phyloP scores from a whole-genome alignment of 2,113 vertebrate species.

The Mus spicilegus region DNA sequence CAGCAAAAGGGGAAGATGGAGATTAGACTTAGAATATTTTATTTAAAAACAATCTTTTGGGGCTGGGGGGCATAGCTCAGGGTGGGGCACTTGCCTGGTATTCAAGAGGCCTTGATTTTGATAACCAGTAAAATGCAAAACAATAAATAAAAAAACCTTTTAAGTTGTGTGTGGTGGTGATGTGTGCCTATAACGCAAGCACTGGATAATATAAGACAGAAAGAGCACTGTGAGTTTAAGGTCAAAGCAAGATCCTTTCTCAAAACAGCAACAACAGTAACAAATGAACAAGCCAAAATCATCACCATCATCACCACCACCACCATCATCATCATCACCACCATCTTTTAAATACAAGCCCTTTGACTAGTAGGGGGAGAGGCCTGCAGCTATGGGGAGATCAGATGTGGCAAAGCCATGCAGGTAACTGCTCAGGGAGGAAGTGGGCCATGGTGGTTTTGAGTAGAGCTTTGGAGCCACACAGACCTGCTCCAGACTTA shows the following conservation, averaged over 20 bases:
- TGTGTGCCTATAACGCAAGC: background rate
- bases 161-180: background rate
- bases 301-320: background rate
- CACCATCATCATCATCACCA: background rate
- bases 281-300: background rate
- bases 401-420: slow-evolving; percentile 52
- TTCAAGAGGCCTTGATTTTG: background rate
- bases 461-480: slow-evolving; percentile 39
- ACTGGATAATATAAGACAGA: background rate
- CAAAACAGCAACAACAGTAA: background rate
- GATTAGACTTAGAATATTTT: background rate
- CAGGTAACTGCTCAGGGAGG: slow-evolving; percentile 21
- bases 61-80: background rate
- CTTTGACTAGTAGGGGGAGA: background rate
- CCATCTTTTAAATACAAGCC: background rate
- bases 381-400: background rate
- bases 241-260: background rate
- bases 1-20: background rate
- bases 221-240: background rate
- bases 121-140: background rate
- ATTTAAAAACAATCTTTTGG: background rate
- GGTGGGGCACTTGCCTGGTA: background rate
- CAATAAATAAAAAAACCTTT: background rate
- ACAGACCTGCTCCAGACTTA: background rate
- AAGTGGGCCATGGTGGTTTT: slow-evolving; percentile 46